Conservation (phyloP, 2,888 invertebrate species). For the Drosophila anomalata region DNA sequence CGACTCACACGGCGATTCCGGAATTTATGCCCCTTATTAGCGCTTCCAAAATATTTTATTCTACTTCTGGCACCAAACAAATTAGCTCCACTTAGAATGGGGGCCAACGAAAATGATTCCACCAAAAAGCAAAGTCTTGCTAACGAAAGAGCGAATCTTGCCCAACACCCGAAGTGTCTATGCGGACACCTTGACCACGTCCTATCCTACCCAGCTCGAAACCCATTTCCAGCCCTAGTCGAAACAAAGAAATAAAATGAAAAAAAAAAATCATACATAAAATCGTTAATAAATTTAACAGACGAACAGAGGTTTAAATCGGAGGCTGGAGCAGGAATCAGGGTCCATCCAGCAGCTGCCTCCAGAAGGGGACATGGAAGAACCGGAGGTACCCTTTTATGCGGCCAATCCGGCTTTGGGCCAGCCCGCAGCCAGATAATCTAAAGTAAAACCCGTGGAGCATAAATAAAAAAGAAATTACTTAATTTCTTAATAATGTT, state of each 20-base stretch:
- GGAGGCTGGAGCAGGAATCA: slow-evolving; percentile 28
- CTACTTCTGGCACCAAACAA: slow-evolving; percentile 70
- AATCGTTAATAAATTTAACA: slow-evolving; percentile 78
- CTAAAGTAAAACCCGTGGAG: slow-evolving; percentile 79
- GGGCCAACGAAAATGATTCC: slow-evolving; percentile 64
- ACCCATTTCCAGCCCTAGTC: neutral
- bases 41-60: slow-evolving; percentile 63
- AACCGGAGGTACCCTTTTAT: slow-evolving; percentile 71
- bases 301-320: slow-evolving; percentile 21
- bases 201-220: slow-evolving; percentile 23
- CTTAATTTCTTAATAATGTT: slow-evolving; percentile 80
- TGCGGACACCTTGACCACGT: slow-evolving; percentile 72
- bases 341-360: slow-evolving; percentile 65
- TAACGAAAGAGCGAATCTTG: slow-evolving; percentile 44
- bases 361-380: slow-evolving; percentile 12
- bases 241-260: slow-evolving; percentile 66
- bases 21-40: slow-evolving; percentile 73
- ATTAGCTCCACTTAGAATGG: slow-evolving; percentile 78
- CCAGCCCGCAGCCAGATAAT: slow-evolving; percentile 63
- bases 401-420: slow-evolving; percentile 46
- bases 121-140: slow-evolving; percentile 49
- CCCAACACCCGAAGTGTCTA: slow-evolving; percentile 76
- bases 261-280: slow-evolving; percentile 60
- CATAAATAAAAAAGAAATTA: slow-evolving; percentile 79
- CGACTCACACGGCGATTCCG: slow-evolving; percentile 31